Evolutionary conservation across 37 sponge, comb jelly and placozoan genomes (phyloP), one percentile per base, ranked within the genome.

Genomic region (Hormiphora californensis): DNA sequence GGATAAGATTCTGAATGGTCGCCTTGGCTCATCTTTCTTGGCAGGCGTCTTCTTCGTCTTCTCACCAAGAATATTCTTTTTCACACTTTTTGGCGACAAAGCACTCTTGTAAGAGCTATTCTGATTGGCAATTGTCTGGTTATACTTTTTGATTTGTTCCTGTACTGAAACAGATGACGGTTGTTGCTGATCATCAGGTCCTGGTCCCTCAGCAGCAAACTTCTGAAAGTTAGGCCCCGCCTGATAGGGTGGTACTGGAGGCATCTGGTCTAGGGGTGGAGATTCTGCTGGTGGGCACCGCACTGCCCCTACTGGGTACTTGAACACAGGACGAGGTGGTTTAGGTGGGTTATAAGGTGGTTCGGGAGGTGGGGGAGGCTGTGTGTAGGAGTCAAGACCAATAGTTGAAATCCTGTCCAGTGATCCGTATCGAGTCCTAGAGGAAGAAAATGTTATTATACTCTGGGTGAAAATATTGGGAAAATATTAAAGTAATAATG

Each of bases 141-240:
- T 73, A 2, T 43, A 46, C 25, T 73, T 73, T 46, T 73, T 73
- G 43, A 73, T 73, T 30, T 36, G 35, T 28, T 73, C 81, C 81
- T 73, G 81, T 1, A 73, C 81, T 3, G 81, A 73, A 32, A 73
- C 35, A 28, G 81, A 73, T 1, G 81, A 27, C 22, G n/a, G 81
- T 36, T 3, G 36, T 2, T 41, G 81, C 39, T 27, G 68, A 39
- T 40, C 59, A 30, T 57, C 59, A 0, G 81, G 81, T 21, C 17
- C 39, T 8, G 44, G 81, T 15, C n/a, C 35, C 4, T 33, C 28
- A 4, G 44, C n/a, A 21, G 81, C 81, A 28, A 11, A 33, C 23
- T 73, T 73, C 81, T 73, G 81, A 28, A 73, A 73, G 81, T 73
- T 73, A 40, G 81, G 8, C 5, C 81, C 81, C 15, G 81, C 35